These are phyloP conservation scores for Guaruba guarouba DNA, from an alignment of 2,113 vertebrate genomes.

Conservation along the genomic window DNA sequence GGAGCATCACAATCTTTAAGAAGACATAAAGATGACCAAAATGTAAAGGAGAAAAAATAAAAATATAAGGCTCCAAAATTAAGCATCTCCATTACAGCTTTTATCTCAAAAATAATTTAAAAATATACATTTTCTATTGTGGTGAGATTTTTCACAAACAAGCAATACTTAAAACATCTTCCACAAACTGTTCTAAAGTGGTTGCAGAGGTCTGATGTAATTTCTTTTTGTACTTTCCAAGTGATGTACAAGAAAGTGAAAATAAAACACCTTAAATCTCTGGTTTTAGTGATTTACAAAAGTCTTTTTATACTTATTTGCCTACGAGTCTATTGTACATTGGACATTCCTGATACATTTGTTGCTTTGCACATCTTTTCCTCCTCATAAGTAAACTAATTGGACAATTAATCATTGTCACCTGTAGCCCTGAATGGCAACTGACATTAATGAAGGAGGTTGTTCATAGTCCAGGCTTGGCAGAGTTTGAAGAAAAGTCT, in stretches of 20 bases:
- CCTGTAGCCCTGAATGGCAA: constrained; percentile 26
- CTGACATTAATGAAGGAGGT: constrained; percentile 20
- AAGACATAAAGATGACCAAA: background rate
- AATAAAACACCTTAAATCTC: background rate
- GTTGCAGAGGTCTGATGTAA: background rate
- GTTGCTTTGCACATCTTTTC: constrained; percentile 9
- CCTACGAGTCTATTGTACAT: background rate
- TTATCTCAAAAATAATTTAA: constrained; percentile 5
- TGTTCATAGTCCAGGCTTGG: background rate
- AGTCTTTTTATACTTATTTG: background rate
- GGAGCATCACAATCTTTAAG: background rate
- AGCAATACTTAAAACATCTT: background rate
- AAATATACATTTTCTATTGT: background rate
- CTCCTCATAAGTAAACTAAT: constrained; percentile 52
- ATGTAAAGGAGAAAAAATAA: background rate
- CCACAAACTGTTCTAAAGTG: background rate
- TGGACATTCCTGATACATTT: background rate
- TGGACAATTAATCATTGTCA: constrained; percentile 47
- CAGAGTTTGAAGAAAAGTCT: background rate
- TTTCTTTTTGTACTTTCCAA: background rate
- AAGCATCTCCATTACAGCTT: background rate
- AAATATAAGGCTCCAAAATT: background rate
- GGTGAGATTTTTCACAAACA: background rate
- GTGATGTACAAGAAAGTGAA: background rate
- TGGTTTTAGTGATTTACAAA: background rate